Evolutionary conservation across 2,113 vertebrate genomes (phyloP).

Genomic region (Vombatus ursinus): DNA sequence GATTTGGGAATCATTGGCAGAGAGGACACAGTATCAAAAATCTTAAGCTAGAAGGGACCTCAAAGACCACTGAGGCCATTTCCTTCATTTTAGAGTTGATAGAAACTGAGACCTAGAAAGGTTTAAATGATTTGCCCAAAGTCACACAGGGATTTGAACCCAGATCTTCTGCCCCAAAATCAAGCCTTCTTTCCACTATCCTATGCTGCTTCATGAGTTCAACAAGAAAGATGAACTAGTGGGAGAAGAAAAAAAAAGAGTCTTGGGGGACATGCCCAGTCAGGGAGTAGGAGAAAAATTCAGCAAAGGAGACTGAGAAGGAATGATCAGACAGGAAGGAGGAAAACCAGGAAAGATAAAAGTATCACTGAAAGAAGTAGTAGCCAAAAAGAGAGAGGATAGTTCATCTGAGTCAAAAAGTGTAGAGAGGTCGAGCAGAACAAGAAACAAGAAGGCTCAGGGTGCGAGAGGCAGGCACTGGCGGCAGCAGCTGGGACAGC

Average conservation of each 20-base stretch:
- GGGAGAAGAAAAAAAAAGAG: not conserved
- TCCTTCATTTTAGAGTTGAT: not conserved
- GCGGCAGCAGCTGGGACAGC: not conserved
- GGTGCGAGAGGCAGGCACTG: no score
- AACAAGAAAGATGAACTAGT: not conserved
- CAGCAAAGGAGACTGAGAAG: not conserved
- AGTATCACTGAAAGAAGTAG: not conserved
- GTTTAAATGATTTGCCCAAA: not conserved
- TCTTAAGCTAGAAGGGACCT: not conserved
- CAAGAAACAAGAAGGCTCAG: not conserved
- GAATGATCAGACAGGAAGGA: not conserved
- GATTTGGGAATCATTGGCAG: not conserved
- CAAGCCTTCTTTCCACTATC: not conserved
- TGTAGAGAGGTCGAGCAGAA: not conserved
- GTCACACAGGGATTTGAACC: not conserved
- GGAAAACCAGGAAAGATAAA: not conserved
- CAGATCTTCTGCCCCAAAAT: not conserved
- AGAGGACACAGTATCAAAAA: not conserved
- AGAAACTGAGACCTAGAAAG: not conserved
- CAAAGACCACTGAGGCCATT: not conserved
- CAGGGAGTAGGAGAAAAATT: not conserved
- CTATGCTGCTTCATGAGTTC: not conserved
- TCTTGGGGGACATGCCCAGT: not conserved
- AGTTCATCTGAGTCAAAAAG: not conserved
- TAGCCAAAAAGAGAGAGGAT: not conserved